Evolutionary conservation across 2,113 vertebrate genomes (phyloP).

Genomic region (Diadophis punctatus): DNA sequence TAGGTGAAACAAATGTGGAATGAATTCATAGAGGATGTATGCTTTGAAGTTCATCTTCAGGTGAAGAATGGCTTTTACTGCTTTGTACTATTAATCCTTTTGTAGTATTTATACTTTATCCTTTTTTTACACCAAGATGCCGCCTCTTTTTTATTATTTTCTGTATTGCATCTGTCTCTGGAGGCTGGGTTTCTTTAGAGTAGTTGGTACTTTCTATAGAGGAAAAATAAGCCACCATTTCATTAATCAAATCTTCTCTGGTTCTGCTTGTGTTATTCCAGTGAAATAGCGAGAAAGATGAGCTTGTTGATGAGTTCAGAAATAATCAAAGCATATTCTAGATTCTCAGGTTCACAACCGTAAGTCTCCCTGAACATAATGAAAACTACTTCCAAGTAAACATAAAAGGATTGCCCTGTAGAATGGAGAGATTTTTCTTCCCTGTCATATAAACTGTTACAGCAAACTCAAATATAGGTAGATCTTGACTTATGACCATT

Average conservation of each 20-base stretch:
- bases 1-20: constrained; percentile 1
- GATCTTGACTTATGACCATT: not conserved
- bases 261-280: not conserved
- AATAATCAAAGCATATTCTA: not conserved
- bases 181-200: not conserved
- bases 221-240: not conserved
- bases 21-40: not conserved
- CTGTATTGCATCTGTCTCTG: not conserved
- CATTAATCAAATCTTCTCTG: not conserved
- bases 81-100: constrained; percentile 1
- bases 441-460: not conserved
- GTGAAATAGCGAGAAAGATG: not conserved
- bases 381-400: not conserved
- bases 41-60: not conserved
- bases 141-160: constrained; percentile 11
- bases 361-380: not conserved
- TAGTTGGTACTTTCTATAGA: not conserved
- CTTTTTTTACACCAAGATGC: constrained; percentile 7
- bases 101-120: constrained; percentile 6
- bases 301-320: not conserved
- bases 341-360: not conserved
- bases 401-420: not conserved
- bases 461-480: not conserved
- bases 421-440: not conserved
- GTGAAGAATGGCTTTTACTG: constrained; percentile 14